These are phyloP conservation scores for Trematomus bernacchii DNA, from an alignment of 2,797 vertebrate species.

Conservation along the genomic window DNA sequence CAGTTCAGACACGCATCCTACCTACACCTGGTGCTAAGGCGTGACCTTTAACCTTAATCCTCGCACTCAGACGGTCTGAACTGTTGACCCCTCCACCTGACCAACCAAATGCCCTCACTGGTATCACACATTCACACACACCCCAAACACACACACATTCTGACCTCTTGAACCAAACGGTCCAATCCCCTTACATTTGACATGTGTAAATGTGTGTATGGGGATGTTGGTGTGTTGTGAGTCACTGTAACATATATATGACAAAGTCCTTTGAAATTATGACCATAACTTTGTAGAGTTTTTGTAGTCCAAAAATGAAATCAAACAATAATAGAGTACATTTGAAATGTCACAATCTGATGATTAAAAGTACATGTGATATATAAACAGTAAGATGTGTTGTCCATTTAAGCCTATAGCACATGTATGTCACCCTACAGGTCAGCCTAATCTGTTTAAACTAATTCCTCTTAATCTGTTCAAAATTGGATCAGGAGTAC, in stretches of 20 bases:
- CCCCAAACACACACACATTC: constrained; percentile 11
- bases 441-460: constrained; percentile 47
- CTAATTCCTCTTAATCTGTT: constrained; percentile 41
- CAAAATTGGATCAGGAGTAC: constrained; percentile 2
- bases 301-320: neutral
- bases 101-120: constrained; percentile 23
- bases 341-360: neutral
- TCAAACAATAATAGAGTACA: neutral
- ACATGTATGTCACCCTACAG: neutral
- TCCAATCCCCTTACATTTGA: constrained; percentile 32
- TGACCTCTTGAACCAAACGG: constrained; percentile 30
- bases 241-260: neutral
- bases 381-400: neutral
- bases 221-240: constrained; percentile 1
- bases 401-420: neutral
- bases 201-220: neutral
- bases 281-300: neutral
- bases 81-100: constrained; percentile 44
- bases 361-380: neutral
- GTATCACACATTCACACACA: neutral
- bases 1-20: constrained; percentile 83
- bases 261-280: constrained; percentile 11
- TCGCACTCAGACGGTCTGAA: constrained; percentile 51
- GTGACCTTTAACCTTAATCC: constrained; percentile 61
- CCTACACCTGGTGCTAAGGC: constrained; percentile 36